These are phyloP conservation scores for Pollenia amentaria DNA, from an alignment of 2,888 invertebrate genomes.

Conservation along the genomic window DNA sequence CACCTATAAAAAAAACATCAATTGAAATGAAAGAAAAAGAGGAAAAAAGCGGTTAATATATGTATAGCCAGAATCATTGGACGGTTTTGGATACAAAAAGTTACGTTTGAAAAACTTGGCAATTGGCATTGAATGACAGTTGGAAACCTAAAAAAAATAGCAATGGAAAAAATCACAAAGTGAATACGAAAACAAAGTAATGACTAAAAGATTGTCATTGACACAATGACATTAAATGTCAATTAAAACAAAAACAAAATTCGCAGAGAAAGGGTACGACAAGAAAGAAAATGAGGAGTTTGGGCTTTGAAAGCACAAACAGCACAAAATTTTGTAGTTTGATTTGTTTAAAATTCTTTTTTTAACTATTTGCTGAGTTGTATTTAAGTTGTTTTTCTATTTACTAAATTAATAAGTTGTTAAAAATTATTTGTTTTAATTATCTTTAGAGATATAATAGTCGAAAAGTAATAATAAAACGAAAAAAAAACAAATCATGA, in stretches of 20 bases:
- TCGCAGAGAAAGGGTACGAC: conserved; percentile 10
- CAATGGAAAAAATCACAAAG: conserved; percentile 4
- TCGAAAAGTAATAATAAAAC: conserved; percentile 1
- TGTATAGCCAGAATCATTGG: conserved; percentile 41
- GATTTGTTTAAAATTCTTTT: conserved; percentile 34
- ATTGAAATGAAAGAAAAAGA: background rate
- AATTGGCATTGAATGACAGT: conserved; percentile 74
- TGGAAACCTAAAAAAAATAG: conserved; percentile 52
- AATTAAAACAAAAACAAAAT: conserved; percentile 73
- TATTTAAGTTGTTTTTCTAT: conserved; percentile 24
- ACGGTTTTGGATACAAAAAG: conserved; percentile 21
- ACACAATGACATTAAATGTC: conserved; percentile 76
- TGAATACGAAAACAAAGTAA: conserved; percentile 48
- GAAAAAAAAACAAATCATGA: conserved; percentile 55
- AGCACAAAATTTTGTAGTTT: conserved; percentile 15
- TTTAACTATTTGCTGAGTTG: background rate
- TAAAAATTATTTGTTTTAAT: conserved; percentile 57
- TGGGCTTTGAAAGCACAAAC: background rate
- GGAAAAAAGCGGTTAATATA: conserved; percentile 61
- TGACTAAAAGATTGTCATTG: conserved; percentile 72
- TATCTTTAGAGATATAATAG: conserved; percentile 49
- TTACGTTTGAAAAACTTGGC: conserved; percentile 65
- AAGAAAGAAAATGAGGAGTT: background rate
- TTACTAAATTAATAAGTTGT: conserved; percentile 42
- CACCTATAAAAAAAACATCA: conserved; percentile 20